phyloP scores from a whole-genome alignment of 2,797 vertebrate genomes.

The Aythya fuligula region DNA sequence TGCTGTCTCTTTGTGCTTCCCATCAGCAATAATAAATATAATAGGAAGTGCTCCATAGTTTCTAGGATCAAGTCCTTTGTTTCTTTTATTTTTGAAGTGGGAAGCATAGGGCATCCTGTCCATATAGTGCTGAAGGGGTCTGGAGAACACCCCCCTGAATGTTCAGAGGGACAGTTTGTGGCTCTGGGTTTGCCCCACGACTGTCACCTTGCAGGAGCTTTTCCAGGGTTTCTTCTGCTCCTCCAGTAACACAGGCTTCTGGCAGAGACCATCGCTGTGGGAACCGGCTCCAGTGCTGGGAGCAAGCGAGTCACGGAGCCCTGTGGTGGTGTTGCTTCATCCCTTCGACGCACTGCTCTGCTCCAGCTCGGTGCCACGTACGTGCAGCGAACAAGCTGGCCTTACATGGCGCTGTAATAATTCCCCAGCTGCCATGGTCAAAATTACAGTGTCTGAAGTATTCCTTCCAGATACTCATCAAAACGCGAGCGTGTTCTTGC shows the following conservation, averaged over 20 bases:
- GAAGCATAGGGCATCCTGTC: neutral
- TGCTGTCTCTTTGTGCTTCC: neutral
- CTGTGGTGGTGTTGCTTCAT: neutral
- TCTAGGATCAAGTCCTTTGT: neutral
- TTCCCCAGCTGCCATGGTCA: neutral
- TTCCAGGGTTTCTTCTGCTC: neutral
- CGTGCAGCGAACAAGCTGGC: neutral
- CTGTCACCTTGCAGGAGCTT: neutral
- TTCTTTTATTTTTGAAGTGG: neutral
- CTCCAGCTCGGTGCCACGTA: fast-evolving
- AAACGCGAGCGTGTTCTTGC: neutral
- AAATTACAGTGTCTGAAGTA: neutral
- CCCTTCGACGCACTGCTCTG: neutral
- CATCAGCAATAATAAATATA: neutral
- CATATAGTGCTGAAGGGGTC: neutral
- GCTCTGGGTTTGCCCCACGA: neutral
- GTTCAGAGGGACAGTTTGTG: neutral
- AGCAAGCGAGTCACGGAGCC: neutral
- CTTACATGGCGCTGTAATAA: neutral
- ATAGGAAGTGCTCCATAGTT: neutral
- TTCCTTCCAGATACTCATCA: neutral
- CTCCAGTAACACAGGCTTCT: neutral
- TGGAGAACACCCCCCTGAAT: neutral
- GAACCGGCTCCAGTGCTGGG: neutral
- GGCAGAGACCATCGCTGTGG: neutral